Conservation (phyloP, 2,888 invertebrate genomes). For the Tetropium fuscum region DNA sequence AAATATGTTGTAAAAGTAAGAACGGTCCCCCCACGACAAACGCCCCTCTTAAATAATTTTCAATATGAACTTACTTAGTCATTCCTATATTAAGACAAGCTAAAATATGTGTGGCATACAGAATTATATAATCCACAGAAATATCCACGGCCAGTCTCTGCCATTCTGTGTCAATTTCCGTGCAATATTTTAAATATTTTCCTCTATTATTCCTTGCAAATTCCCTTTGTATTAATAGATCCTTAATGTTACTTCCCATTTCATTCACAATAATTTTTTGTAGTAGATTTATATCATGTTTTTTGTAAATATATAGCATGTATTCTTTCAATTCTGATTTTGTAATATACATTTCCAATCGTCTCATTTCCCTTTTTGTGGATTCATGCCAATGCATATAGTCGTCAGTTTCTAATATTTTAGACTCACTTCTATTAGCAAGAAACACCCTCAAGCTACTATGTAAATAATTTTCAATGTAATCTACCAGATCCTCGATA, state of each 20-base stretch:
- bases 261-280: constrained; percentile 4
- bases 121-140: constrained; percentile 11
- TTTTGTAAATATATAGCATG: not conserved
- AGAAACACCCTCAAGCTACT: constrained; percentile 20
- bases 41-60: no score
- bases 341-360: constrained; percentile 17
- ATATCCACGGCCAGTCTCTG: constrained; percentile 10
- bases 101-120: no score
- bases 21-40: no score
- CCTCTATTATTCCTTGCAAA: constrained; percentile 7
- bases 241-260: constrained; percentile 8
- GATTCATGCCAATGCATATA: constrained; percentile 22
- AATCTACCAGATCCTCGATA: constrained; percentile 24
- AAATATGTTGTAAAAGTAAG: no score
- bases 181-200: constrained; percentile 15
- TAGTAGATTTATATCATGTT: not conserved
- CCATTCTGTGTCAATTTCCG: constrained; percentile 22
- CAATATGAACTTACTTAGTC: no score
- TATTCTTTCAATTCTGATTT: constrained; percentile 17
- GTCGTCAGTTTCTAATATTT: constrained; percentile 23
- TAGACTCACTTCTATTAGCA: constrained; percentile 6
- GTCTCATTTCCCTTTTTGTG: constrained; percentile 24
- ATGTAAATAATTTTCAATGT: constrained; percentile 23
- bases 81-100: no score
- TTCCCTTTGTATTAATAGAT: constrained; percentile 21